These are phyloP conservation scores for Phasia obesa DNA, from an alignment of 2,888 invertebrate species.

Conservation along the genomic window DNA sequence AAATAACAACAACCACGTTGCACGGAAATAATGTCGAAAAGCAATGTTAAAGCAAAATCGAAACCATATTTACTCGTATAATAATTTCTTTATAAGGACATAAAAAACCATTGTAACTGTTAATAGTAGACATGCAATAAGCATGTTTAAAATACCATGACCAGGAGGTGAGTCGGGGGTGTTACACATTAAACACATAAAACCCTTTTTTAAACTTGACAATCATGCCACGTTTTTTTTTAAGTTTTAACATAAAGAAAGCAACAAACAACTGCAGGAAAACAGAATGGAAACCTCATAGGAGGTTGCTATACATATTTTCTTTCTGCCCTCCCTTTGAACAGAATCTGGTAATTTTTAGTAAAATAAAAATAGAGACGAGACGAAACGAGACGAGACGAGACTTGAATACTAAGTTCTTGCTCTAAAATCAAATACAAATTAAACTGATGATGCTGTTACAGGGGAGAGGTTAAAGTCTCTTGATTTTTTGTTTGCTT, in stretches of 20 bases:
- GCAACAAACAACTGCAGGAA: slow-evolving; percentile 18
- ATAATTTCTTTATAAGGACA: slow-evolving; percentile 1
- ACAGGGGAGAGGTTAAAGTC: slow-evolving; percentile 43
- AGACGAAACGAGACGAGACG: slow-evolving; percentile 61
- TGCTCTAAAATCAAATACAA: slow-evolving; percentile 17
- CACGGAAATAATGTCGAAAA: slow-evolving; percentile 30
- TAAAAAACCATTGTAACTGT: background rate
- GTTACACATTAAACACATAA: background rate
- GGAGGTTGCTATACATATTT: slow-evolving; percentile 10
- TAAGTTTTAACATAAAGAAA: slow-evolving; percentile 2
- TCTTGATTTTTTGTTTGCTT: slow-evolving; percentile 27
- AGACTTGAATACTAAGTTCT: slow-evolving; percentile 62
- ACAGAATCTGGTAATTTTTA: slow-evolving; percentile 1
- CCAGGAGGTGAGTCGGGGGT: background rate
- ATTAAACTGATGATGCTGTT: background rate
- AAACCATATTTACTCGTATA: slow-evolving; percentile 4
- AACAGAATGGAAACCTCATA: slow-evolving; percentile 1
- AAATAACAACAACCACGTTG: slow-evolving; percentile 19
- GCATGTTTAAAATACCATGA: slow-evolving; percentile 20
- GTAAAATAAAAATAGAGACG: slow-evolving; percentile 51
- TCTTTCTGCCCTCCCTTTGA: slow-evolving; percentile 8
- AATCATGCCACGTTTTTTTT: slow-evolving; percentile 19
- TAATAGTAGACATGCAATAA: slow-evolving; percentile 36
- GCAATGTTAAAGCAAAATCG: slow-evolving; percentile 7
- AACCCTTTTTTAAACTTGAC: background rate